Conservation (phyloP, 2,113 vertebrate genomes). For the Eudyptes chrysolophus region DNA sequence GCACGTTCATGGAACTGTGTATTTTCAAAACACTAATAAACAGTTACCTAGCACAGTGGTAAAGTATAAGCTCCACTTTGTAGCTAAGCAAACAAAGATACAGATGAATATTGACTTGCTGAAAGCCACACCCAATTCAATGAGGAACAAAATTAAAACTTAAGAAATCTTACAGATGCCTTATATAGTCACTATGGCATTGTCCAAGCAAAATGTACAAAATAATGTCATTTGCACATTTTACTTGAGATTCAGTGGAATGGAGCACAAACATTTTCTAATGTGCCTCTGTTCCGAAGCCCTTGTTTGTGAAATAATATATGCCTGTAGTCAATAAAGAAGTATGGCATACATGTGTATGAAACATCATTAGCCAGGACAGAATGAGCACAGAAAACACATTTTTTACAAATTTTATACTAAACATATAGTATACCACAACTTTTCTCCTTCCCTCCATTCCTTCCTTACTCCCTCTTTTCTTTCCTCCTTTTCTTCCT, state of each 20-base stretch:
- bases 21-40: slow-evolving; percentile 25
- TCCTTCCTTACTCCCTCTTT: not conserved
- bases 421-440: not conserved
- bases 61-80: not conserved
- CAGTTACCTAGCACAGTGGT: not conserved
- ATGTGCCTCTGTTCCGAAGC: not conserved
- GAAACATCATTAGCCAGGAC: not conserved
- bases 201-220: not conserved
- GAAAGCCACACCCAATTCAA: not conserved
- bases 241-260: not conserved
- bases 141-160: not conserved
- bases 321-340: not conserved
- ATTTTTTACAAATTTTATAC: not conserved
- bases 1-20: not conserved
- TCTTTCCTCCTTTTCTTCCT: not conserved
- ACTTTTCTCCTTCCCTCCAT: not conserved
- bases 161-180: not conserved
- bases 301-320: not conserved
- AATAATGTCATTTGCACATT: not conserved
- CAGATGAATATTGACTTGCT: not conserved
- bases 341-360: not conserved
- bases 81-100: not conserved
- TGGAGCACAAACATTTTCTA: not conserved
- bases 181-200: not conserved
- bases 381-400: not conserved